Conservation (phyloP, 1,140 invertebrate species). For the Drosophila suzukii region DNA sequence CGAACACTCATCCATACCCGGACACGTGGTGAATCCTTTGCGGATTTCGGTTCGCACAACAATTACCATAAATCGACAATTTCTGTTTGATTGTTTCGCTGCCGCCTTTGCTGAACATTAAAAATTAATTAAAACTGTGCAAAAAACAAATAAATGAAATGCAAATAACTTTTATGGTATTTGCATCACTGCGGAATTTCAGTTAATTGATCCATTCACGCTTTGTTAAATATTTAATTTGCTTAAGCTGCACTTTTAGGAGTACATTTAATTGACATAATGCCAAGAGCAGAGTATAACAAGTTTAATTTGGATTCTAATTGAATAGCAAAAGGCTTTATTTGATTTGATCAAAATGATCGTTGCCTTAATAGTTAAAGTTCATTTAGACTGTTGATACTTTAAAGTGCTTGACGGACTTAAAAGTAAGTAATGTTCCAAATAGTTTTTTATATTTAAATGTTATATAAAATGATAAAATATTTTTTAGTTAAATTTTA, state of each 20-base stretch:
- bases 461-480: too few relatives aligned
- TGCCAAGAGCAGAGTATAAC: not conserved
- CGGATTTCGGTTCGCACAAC: not conserved
- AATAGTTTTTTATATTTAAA: too few relatives aligned
- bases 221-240: conserved; percentile 52
- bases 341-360: too few relatives aligned
- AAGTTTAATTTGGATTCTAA: not conserved
- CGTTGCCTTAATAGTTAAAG: not conserved
- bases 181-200: conserved; percentile 8
- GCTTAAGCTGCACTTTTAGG: conserved; percentile 16
- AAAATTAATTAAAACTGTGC: conserved; percentile 42
- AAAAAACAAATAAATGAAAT: conserved; percentile 23
- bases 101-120: conserved; percentile 21
- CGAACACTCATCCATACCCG: not conserved
- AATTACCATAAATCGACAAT: conserved; percentile 17
- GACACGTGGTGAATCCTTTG: conserved; percentile 13
- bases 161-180: conserved; percentile 24
- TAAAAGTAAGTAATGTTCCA: too few relatives aligned
- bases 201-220: conserved; percentile 53
- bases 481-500: too few relatives aligned
- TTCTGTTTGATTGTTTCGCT: conserved; percentile 19
- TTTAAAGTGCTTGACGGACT: too few relatives aligned
- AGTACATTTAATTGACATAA: not conserved
- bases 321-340: not conserved
- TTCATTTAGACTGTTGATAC: too few relatives aligned